Base-by-base conservation (phyloP, 2,797 vertebrate genomes). In the Pelobates cultripes region DNA sequence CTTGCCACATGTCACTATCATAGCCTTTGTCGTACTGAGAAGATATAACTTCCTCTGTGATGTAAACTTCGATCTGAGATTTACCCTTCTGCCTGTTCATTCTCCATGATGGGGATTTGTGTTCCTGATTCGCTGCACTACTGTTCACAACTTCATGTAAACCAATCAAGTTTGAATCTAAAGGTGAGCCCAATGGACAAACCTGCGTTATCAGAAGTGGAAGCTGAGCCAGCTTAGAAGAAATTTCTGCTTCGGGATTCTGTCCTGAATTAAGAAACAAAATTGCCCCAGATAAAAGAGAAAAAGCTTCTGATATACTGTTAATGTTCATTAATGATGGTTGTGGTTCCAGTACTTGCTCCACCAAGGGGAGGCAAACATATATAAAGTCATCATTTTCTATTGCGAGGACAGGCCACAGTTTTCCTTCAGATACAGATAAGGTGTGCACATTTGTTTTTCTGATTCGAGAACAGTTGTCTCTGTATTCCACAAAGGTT, bases 31-130 rank as follows among this genome's bases (percentile, higher is more conserved):
- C 94, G 55, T 98, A 98, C 83, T 99, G 97, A 95, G 96, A 96
- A 47, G 96, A 97, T 75, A 94, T 96, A 67, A 98, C 96, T 7
- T 94, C 96, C 91, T 99, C 97, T 6, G 88, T 89, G 85, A 99
- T 91, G 6, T 92, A 92, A 61, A 97, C 89, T 0, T 90, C 96
- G 64, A 99, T 95, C 55, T 94, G 91, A 42, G 96, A 94, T 73
- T 96, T 96, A 69, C 97, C 97, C 51, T 94, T 95, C 85, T 97
- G 94, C 0, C 88, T 75, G 75, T 91, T 93, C 40, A 92, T 91
- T 90, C 95, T 97, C 98, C 98, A 99, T 5, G 95, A 94, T 0
- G 95, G 96, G 69, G 96, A 96, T 81, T 96, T 97, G 88, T 95
- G 95, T 81, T 87, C 90, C 3, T 87, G 88, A 76, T 88, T 92